These are phyloP conservation scores for Dinomys branickii DNA, from an alignment of 2,113 vertebrate species.

Conservation along the genomic window DNA sequence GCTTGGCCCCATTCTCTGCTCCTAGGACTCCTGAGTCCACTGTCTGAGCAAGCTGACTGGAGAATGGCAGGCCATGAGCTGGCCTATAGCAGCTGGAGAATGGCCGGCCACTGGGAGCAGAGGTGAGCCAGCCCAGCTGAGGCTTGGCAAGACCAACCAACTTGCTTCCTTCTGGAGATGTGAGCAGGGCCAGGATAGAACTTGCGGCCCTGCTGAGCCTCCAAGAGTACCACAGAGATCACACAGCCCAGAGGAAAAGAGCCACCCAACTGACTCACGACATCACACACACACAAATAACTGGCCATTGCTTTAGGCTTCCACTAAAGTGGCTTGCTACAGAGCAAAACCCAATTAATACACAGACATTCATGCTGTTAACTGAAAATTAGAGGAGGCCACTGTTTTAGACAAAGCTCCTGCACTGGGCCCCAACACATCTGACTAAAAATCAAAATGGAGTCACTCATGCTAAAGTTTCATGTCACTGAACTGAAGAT, in stretches of 20 bases:
- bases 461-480: neutral
- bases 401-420: neutral
- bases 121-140: neutral
- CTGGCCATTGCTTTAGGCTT: neutral
- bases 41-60: neutral
- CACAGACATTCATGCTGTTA: neutral
- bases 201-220: neutral
- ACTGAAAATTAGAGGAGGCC: neutral
- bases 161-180: neutral
- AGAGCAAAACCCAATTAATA: neutral
- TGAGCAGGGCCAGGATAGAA: neutral
- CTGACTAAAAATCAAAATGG: neutral
- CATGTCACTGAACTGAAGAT: neutral
- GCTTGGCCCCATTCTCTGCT: neutral
- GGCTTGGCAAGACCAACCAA: neutral
- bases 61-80: neutral
- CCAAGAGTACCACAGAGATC: neutral
- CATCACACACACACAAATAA: neutral
- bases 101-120: accelerated
- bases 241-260: neutral
- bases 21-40: neutral
- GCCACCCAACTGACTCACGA: neutral
- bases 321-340: neutral
- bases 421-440: neutral
- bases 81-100: no score